phyloP scores from a whole-genome alignment of 2,113 vertebrate species.

The Oriolus oriolus region DNA sequence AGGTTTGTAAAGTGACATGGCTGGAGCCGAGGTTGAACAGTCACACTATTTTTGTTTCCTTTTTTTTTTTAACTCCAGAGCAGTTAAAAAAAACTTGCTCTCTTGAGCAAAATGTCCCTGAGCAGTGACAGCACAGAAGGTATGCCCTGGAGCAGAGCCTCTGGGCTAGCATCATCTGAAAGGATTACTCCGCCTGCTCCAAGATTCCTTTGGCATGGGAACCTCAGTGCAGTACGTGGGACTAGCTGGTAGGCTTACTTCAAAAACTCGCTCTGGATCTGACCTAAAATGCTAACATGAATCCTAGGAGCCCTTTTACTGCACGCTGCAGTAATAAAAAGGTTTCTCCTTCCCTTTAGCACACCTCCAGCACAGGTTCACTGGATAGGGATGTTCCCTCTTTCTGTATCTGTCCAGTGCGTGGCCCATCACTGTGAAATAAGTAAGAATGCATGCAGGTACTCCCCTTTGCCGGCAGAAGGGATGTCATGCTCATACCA shows the following conservation, averaged over 20 bases:
- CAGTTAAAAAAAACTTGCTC: neutral
- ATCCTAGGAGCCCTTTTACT: neutral
- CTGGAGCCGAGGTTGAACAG: fast-evolving
- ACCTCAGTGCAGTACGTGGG: neutral
- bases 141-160: neutral
- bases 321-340: neutral
- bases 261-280: neutral
- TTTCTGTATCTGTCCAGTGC: neutral
- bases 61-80: neutral
- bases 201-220: neutral
- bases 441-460: neutral
- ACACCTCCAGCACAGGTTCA: neutral
- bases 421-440: neutral
- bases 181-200: neutral
- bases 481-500: conserved; percentile 60
- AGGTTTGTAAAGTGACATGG: neutral
- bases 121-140: neutral
- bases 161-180: neutral
- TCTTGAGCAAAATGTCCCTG: neutral
- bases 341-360: neutral
- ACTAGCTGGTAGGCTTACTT: neutral
- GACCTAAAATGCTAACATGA: neutral
- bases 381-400: neutral
- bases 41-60: neutral
- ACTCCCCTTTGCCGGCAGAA: neutral